Evolutionary conservation across 2,888 invertebrate species (phyloP).

Genomic region (Salpingus planirostris): DNA sequence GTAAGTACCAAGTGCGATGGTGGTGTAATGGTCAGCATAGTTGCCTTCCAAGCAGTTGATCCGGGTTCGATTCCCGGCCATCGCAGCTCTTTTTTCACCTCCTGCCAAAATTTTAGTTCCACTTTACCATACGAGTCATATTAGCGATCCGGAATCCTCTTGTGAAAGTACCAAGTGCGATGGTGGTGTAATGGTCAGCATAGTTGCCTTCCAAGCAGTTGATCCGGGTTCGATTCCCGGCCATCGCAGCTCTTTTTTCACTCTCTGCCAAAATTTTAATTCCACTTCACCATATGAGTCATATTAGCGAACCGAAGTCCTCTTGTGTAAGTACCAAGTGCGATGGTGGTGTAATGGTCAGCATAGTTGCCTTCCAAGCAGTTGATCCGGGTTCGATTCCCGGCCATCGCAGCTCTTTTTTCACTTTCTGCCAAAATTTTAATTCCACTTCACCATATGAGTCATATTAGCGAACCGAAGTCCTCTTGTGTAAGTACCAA

Average conservation of each 20-base stretch:
- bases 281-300: no score
- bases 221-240: conserved; percentile 42
- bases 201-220: conserved; percentile 44
- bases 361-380: conserved; percentile 45
- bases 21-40: conserved; percentile 44
- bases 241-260: conserved; percentile 1
- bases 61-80: conserved; percentile 45
- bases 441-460: no score
- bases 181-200: conserved; percentile 44
- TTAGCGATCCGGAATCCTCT: no score
- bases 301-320: no score
- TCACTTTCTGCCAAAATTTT: not conserved
- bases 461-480: no score
- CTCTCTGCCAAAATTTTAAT: not conserved
- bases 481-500: conserved; percentile 1
- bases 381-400: conserved; percentile 44
- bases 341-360: conserved; percentile 44
- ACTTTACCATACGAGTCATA: not conserved
- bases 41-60: conserved; percentile 45
- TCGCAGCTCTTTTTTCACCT: conserved; percentile 25
- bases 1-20: conserved; percentile 31
- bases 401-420: conserved; percentile 5
- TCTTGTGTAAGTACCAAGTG: no score
- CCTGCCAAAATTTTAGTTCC: not conserved
- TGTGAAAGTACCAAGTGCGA: conserved; percentile 22